A percentile compares a stretch with the other conserved stretches of the same genome.
phyloP scores from a whole-genome alignment of 1,140 invertebrate genomes.

The Helicoverpa armigera region DNA sequence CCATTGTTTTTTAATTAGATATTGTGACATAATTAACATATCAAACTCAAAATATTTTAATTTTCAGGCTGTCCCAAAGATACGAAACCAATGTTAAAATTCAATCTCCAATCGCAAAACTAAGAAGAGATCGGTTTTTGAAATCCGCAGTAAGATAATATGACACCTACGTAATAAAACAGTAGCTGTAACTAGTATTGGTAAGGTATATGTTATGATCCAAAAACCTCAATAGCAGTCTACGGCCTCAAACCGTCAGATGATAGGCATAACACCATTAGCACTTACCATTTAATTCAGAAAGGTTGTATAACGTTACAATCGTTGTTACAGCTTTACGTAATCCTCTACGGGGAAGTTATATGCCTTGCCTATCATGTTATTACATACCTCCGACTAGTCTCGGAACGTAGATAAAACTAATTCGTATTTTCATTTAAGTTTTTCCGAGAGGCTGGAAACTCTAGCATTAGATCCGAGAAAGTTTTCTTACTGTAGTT shows the following conservation, averaged over 20 bases:
- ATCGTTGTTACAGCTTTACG: neutral
- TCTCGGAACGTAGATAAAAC: neutral
- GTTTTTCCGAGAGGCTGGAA: constrained; percentile 4
- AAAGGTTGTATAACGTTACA: constrained; percentile 34
- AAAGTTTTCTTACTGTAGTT: neutral
- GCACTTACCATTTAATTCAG: neutral
- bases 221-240: constrained; percentile 13
- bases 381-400: no score
- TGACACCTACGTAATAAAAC: no score
- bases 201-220: neutral
- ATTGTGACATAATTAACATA: no score
- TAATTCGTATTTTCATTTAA: neutral
- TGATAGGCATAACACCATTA: constrained; percentile 20
- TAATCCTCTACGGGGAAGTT: neutral
- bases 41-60: no score
- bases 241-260: neutral
- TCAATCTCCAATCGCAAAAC: no score
- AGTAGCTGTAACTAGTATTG: neutral
- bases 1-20: no score
- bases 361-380: no score
- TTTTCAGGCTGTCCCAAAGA: no score
- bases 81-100: no score
- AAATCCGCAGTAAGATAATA: no score
- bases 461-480: neutral
- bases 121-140: no score